Conservation (phyloP, 1,140 invertebrate genomes). For the Sitodiplosis mosellana region DNA sequence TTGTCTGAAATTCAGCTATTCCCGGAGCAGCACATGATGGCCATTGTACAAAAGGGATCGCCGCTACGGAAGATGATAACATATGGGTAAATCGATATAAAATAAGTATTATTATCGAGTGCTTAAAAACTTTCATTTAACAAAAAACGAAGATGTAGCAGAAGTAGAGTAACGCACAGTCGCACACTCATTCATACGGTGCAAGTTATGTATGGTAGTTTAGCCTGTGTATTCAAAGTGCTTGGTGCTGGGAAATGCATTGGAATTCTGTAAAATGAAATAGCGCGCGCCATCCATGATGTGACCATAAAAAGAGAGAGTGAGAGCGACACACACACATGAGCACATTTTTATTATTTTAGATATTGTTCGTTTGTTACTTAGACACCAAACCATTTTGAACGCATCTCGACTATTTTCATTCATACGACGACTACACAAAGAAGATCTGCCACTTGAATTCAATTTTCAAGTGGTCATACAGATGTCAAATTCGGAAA, state of each 20-base stretch:
- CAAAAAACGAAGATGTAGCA: too few relatives aligned
- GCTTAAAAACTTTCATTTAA: background rate
- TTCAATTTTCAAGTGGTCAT: background rate
- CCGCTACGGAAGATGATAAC: constrained; percentile 40
- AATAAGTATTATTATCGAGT: background rate
- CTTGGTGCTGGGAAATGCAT: too few relatives aligned
- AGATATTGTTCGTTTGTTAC: background rate
- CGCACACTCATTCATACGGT: too few relatives aligned
- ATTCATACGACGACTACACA: background rate
- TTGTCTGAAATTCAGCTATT: constrained; percentile 35
- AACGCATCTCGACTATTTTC: too few relatives aligned
- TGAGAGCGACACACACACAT: too few relatives aligned
- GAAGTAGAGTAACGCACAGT: too few relatives aligned
- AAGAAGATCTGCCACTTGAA: background rate
- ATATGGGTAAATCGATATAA: constrained; percentile 29
- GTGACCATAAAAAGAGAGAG: too few relatives aligned
- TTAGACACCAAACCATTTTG: background rate
- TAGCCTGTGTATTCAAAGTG: too few relatives aligned
- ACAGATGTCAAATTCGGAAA: background rate
- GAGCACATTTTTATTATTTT: background rate
- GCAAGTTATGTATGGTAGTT: too few relatives aligned
- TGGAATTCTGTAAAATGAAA: too few relatives aligned
- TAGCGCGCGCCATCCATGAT: background rate
- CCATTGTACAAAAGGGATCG: constrained; percentile 34
- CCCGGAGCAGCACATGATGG: constrained; percentile 30